These are phyloP conservation scores for Eupithecia tripunctaria DNA, from an alignment of 2,888 invertebrate species.

Conservation along the genomic window DNA sequence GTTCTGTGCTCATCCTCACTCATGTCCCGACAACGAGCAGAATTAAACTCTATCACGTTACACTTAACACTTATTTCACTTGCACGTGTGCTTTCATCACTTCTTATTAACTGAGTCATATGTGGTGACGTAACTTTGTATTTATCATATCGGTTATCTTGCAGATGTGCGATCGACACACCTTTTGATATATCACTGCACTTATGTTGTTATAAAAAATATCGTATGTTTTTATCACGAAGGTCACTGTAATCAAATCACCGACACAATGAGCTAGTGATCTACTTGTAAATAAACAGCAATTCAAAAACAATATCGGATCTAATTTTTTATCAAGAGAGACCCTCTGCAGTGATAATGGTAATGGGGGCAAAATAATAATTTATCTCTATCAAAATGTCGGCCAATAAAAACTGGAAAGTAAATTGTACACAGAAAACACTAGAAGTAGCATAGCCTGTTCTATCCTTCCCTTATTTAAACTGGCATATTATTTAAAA, in stretches of 20 bases:
- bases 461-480: background rate
- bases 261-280: conserved; percentile 56
- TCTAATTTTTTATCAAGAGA: conserved; percentile 8
- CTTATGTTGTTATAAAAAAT: conserved; percentile 50
- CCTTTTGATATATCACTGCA: conserved; percentile 60
- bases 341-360: background rate
- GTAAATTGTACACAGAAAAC: background rate
- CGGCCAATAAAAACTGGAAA: background rate
- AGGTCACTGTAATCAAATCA: conserved; percentile 62
- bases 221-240: conserved; percentile 63
- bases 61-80: conserved; percentile 38
- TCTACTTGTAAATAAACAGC: conserved; percentile 61
- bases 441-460: background rate
- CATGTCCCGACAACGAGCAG: conserved; percentile 68
- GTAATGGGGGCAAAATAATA: background rate
- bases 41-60: conserved; percentile 51
- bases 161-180: conserved; percentile 50
- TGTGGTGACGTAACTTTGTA: conserved; percentile 44
- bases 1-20: conserved; percentile 81
- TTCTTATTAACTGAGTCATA: conserved; percentile 35
- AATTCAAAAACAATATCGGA: conserved; percentile 18
- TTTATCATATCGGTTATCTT: conserved; percentile 27
- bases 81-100: conserved; percentile 35
- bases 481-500: background rate
- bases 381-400: background rate